A percentile compares a stretch with the other conserved stretches of the same genome.
These are phyloP conservation scores for Pedionomus torquatus DNA, from an alignment of 2,113 vertebrate species.

Conservation along the genomic window DNA sequence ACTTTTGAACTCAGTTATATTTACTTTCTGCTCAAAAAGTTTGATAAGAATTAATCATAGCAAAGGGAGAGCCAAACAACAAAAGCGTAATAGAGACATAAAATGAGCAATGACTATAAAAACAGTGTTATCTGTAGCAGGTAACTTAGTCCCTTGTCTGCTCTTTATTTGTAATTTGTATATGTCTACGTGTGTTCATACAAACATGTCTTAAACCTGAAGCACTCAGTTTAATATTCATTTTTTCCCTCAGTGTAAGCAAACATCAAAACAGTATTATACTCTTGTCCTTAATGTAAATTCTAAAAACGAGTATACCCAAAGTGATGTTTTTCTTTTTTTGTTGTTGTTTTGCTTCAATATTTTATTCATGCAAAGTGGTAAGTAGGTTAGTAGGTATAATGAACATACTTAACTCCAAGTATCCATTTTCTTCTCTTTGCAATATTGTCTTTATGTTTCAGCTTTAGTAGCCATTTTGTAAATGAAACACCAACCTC, in stretches of 20 bases:
- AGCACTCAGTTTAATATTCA: background rate
- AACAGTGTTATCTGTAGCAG: background rate
- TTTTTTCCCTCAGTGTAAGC: background rate
- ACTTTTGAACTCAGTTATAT: too few species aligned
- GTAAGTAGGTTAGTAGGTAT: constrained; percentile 31
- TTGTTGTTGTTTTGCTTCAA: background rate
- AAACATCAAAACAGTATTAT: background rate
- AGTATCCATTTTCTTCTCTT: background rate
- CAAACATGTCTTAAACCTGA: background rate
- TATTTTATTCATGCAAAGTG: constrained; percentile 40
- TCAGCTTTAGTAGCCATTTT: background rate
- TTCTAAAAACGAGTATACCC: background rate
- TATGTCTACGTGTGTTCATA: background rate
- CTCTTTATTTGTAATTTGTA: background rate
- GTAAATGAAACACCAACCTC: background rate
- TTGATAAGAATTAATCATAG: background rate
- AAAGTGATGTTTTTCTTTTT: background rate
- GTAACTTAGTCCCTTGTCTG: background rate
- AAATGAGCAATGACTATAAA: background rate
- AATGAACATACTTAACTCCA: background rate
- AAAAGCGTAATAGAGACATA: background rate
- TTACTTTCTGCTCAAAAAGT: too few species aligned
- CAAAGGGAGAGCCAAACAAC: background rate
- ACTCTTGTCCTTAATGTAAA: background rate
- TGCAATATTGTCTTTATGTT: background rate